Base-by-base conservation (phyloP, 2,797 vertebrate species). In the Lerista edwardsae region DNA sequence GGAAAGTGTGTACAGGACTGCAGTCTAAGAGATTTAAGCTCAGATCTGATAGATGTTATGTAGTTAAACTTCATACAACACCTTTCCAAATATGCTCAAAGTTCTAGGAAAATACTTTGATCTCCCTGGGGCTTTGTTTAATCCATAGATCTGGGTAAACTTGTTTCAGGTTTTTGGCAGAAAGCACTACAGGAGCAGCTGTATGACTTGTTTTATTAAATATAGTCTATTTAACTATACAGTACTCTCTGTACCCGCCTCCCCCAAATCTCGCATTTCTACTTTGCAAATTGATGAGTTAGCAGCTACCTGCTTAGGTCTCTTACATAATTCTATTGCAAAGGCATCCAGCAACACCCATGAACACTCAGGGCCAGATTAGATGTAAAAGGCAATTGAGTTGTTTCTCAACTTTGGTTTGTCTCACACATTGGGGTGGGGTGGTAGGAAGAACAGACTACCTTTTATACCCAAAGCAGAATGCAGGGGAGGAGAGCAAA, bases 121-220 rank as follows among this genome's bases (percentile, higher is more conserved):
- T 87, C 86, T 80, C 87, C 12, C 69, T 21, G 0, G 72, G 51
- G 68, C n/a, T 90, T 68, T 86, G 65, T 2, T 31, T 81, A 82
- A 85, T 29, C 21, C 23, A 39, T 62, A 6, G 76, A 41, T 57
- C 78, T 55, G 51, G 68, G 19, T 69, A 0, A 80, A 85, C 89
- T 61, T 86, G 89, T 87, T 87, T 83, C 86, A 88, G 76, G 80
- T 84, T 92, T 83, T 76, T 36, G 67, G 31, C 0, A 83, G 29
- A 84, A 64, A 88, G 85, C 7, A 83, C 27, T 64, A 79, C 34
- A 85, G 84, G 0, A n/a, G 55, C 62, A 75, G 44, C 75, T 74
- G 25, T 2, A 11, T 0, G 17, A 59, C 21, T 41, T 79, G 79
- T 11, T 90, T 89, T 79, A 75, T 77, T n/a, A 68, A 69, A 83